Conservation (phyloP, 2,113 vertebrate genomes). For the Etia nguti region DNA sequence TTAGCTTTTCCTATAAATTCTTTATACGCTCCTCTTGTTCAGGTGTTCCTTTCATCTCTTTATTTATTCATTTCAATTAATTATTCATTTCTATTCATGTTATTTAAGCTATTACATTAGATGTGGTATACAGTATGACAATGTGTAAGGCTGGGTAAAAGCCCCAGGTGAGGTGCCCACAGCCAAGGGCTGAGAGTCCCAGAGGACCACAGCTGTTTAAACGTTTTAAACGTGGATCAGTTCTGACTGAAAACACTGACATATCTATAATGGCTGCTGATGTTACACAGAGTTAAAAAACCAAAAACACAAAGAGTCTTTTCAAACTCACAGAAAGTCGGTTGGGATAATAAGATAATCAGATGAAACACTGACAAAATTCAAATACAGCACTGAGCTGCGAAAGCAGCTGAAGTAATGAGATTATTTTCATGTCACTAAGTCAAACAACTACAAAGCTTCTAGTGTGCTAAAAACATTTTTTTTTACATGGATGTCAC, state of each 20-base stretch:
- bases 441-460: not conserved
- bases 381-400: not conserved
- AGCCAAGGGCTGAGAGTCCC: not conserved
- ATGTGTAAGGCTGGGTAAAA: not conserved
- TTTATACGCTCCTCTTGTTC: not conserved
- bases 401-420: not conserved
- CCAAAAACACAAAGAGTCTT: not conserved
- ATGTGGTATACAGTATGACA: not conserved
- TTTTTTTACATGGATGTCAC: not conserved
- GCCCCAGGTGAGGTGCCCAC: not conserved
- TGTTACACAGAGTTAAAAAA: not conserved
- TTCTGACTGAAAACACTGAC: not conserved
- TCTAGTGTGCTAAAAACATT: not conserved
- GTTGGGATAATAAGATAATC: not conserved
- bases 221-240: not conserved
- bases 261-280: not conserved
- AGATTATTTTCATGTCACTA: not conserved
- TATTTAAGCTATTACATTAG: not conserved
- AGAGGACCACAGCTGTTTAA: too few species aligned
- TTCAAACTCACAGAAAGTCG: not conserved
- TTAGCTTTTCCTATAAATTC: not conserved
- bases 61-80: not conserved
- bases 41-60: not conserved
- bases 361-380: not conserved
- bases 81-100: not conserved